Evolutionary conservation across 2,113 vertebrate species (phyloP).

Genomic region (Phasianus colchicus): DNA sequence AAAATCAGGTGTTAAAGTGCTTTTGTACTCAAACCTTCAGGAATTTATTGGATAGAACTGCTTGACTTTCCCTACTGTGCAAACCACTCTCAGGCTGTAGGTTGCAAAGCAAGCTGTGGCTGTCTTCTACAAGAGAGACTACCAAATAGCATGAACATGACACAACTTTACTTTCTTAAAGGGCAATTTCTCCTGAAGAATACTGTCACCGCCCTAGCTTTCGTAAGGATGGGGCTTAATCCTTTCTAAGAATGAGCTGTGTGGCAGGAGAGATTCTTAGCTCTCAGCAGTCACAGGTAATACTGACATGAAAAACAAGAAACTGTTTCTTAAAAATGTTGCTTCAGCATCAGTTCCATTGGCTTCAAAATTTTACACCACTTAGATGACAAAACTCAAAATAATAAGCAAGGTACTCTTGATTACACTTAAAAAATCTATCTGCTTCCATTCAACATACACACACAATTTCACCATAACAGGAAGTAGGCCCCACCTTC

Average conservation of each 20-base stretch:
- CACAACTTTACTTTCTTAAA: neutral
- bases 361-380: neutral
- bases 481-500: neutral
- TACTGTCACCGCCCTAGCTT: neutral
- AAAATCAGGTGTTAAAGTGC: neutral
- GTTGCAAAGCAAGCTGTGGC: conserved; percentile 1
- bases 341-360: neutral
- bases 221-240: neutral
- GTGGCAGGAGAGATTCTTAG: neutral
- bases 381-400: neutral
- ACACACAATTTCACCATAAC: neutral
- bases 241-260: neutral
- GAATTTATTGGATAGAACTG: neutral
- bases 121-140: neutral
- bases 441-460: neutral
- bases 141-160: neutral
- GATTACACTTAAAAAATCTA: neutral
- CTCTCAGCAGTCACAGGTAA: neutral
- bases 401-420: neutral
- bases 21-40: neutral
- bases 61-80: neutral
- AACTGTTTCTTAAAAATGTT: neutral
- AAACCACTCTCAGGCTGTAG: neutral
- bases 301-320: neutral
- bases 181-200: neutral